Evolutionary conservation across 2,888 invertebrate species (phyloP).

Genomic region (Agrilus cyanescens): DNA sequence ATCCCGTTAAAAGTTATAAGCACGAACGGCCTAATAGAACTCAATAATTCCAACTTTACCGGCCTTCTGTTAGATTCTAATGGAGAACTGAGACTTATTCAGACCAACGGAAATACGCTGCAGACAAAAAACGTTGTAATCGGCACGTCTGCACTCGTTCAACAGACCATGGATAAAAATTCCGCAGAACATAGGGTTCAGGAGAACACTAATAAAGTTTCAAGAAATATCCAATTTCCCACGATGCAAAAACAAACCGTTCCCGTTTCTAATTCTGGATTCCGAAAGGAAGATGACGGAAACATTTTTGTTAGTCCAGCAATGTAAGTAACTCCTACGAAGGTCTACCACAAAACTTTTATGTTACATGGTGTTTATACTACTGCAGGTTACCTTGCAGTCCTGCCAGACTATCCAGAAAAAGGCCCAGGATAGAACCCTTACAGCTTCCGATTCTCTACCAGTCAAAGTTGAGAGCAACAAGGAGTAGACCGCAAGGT

Average conservation of each 20-base stretch:
- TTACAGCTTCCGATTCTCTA: conserved; percentile 38
- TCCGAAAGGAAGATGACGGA: conserved; percentile 54
- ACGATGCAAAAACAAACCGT: conserved; percentile 26
- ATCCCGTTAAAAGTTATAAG: conserved; percentile 43
- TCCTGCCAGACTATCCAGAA: conserved; percentile 51
- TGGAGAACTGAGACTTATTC: conserved; percentile 49
- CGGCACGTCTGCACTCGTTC: conserved; percentile 11
- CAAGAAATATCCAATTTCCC: conserved; percentile 27
- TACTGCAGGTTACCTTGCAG: conserved; percentile 50
- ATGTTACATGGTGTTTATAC: not conserved
- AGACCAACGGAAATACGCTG: conserved; percentile 39
- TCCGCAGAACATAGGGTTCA: conserved; percentile 20
- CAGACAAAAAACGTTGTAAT: conserved; percentile 33
- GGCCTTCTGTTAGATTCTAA: conserved; percentile 49
- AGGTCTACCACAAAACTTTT: not conserved
- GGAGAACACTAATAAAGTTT: conserved; percentile 24
- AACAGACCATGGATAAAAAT: conserved; percentile 9
- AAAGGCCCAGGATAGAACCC: conserved; percentile 51
- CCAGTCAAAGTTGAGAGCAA: conserved; percentile 41
- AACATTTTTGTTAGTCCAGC: conserved; percentile 70
- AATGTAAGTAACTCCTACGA: conserved; percentile 27
- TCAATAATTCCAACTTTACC: conserved; percentile 42
- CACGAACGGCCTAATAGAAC: conserved; percentile 42
- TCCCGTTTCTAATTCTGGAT: conserved; percentile 28
- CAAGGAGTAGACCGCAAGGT: conserved; percentile 36